A percentile compares a stretch with the other conserved stretches of the same genome.
Evolutionary conservation across 2,888 invertebrate species (phyloP).

Genomic region (Apodemia mormo): DNA sequence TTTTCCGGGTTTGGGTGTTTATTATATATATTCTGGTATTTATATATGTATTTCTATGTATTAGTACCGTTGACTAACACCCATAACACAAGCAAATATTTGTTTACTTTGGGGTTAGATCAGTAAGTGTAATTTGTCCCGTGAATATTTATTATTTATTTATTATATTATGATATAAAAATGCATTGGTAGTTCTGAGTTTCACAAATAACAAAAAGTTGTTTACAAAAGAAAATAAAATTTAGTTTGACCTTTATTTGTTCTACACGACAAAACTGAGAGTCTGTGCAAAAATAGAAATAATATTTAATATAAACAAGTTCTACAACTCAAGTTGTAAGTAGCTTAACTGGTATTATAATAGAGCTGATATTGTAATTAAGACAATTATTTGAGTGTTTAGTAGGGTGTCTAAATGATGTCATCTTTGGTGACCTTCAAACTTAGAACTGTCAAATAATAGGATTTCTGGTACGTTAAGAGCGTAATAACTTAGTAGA

Average conservation of each 20-base stretch:
- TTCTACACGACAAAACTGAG: neutral
- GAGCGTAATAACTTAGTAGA: too few relatives aligned
- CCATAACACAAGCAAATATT: too few relatives aligned
- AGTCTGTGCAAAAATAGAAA: neutral
- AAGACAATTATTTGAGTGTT: neutral
- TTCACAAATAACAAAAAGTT: neutral
- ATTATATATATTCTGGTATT: too few relatives aligned
- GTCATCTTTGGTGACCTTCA: neutral
- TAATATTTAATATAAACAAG: neutral
- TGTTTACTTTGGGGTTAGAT: too few relatives aligned
- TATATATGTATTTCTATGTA: too few relatives aligned
- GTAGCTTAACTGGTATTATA: neutral
- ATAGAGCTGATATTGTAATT: neutral
- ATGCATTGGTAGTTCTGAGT: too few relatives aligned
- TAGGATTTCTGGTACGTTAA: too few relatives aligned
- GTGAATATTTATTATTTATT: too few relatives aligned
- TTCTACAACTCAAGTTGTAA: neutral
- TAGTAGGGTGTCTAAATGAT: neutral
- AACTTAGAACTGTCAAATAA: neutral
- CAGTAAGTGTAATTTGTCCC: too few relatives aligned
- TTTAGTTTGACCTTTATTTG: neutral
- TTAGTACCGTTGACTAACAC: too few relatives aligned
- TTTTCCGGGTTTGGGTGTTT: too few relatives aligned
- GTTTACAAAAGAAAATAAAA: neutral
- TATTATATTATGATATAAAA: too few relatives aligned